Conservation (phyloP, 1,140 invertebrate species). For the Drosophila repleta region DNA sequence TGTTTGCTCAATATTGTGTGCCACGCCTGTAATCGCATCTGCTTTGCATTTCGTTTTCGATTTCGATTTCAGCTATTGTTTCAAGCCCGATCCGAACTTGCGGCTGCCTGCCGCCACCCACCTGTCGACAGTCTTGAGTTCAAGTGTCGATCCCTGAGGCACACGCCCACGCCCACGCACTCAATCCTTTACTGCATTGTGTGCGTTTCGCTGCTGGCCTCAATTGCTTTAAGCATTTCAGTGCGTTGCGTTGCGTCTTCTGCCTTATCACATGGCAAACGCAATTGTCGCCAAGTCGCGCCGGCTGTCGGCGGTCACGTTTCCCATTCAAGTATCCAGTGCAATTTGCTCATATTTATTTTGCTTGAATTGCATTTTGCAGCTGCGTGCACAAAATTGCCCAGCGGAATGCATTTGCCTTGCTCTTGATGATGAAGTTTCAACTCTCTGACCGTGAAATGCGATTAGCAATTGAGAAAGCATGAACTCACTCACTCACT, state of each 20-base stretch:
- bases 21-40: slow-evolving; percentile 25
- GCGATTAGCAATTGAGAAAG: slow-evolving; percentile 13
- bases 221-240: neutral
- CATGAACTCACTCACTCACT: slow-evolving; percentile 1
- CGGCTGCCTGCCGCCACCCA: slow-evolving; percentile 42
- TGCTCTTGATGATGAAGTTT: slow-evolving; percentile 11
- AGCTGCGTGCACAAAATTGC: slow-evolving; percentile 51
- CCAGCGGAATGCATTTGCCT: slow-evolving; percentile 17
- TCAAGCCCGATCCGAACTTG: slow-evolving; percentile 1
- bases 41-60: slow-evolving; percentile 49
- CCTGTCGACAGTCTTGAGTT: slow-evolving; percentile 32
- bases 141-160: slow-evolving; percentile 13
- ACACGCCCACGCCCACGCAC: neutral
- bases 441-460: slow-evolving; percentile 46
- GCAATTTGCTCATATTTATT: slow-evolving; percentile 44
- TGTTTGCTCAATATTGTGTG: slow-evolving; percentile 7
- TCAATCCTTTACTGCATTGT: slow-evolving; percentile 4
- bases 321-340: slow-evolving; percentile 7
- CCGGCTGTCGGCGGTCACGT: slow-evolving; percentile 52
- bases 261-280: slow-evolving; percentile 27
- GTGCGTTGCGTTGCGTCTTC: slow-evolving; percentile 13
- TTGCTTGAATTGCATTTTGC: slow-evolving; percentile 48
- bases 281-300: slow-evolving; percentile 43
- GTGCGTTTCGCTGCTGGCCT: neutral
- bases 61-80: slow-evolving; percentile 49